Conservation (phyloP, 2,113 vertebrate species). For the Emydura subglobosa region DNA sequence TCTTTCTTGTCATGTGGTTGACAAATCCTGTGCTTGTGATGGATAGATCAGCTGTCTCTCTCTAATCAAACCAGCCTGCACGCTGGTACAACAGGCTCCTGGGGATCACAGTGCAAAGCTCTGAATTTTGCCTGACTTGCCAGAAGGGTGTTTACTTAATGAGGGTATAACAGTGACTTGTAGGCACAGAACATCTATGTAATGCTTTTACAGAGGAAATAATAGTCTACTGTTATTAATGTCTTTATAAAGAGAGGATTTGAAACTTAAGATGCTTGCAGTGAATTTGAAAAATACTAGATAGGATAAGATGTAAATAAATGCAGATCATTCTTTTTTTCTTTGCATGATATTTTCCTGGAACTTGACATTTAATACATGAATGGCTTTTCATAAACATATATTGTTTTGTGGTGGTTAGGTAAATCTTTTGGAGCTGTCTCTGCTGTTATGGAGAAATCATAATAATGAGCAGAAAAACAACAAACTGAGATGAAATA, state of each 20-base stretch:
- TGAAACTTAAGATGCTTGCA: not conserved
- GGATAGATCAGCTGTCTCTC: not conserved
- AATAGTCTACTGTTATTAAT: not conserved
- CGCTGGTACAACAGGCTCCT: not conserved
- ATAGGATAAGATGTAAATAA: not conserved
- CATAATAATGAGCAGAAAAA: not conserved
- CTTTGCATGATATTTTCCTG: not conserved
- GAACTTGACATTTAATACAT: not conserved
- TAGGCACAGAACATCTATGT: not conserved
- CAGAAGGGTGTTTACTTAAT: conserved; percentile 8
- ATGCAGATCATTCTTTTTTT: not conserved
- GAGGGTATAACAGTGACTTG: not conserved
- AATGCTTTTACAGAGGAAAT: not conserved
- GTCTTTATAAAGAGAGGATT: not conserved
- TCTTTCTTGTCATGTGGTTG: not conserved
- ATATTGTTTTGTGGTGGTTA: not conserved
- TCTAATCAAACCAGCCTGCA: not conserved
- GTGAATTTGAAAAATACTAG: not conserved
- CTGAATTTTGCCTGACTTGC: not conserved
- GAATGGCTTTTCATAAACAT: not conserved
- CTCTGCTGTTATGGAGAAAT: not conserved
- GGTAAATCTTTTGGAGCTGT: not conserved
- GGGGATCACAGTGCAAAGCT: conserved; percentile 11
- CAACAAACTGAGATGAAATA: not conserved
- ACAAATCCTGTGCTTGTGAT: not conserved